These are phyloP conservation scores for Littorina saxatilis DNA, from an alignment of 1,140 invertebrate genomes.

Conservation along the genomic window DNA sequence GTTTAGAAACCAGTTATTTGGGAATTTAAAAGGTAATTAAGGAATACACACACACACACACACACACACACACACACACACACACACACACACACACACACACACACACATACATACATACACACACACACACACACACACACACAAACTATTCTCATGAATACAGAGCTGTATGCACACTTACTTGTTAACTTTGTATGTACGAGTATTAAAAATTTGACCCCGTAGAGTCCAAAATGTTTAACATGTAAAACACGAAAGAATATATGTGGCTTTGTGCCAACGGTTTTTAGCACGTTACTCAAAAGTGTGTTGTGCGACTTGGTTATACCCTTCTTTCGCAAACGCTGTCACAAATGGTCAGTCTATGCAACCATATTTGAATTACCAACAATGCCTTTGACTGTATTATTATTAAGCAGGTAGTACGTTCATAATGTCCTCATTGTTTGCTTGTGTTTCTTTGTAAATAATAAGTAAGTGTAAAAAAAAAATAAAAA, in stretches of 20 bases:
- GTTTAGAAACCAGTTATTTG: neutral
- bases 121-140: conserved; percentile 13
- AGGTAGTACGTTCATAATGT: too few species aligned
- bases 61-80: conserved; percentile 14
- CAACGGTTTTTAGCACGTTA: neutral
- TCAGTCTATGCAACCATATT: too few species aligned
- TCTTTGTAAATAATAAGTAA: too few species aligned
- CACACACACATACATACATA: conserved; percentile 18
- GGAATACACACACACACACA: too few species aligned
- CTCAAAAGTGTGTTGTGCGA: neutral
- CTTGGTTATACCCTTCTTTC: neutral
- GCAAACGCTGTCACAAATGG: neutral
- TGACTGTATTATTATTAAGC: too few species aligned
- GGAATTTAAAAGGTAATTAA: neutral
- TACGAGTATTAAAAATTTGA: neutral
- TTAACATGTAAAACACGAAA: neutral
- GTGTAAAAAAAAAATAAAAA: too few species aligned
- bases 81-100: conserved; percentile 35
- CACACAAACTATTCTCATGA: too few species aligned
- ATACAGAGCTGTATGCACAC: neutral
- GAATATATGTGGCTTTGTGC: neutral
- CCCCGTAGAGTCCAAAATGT: neutral
- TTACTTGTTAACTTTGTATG: neutral
- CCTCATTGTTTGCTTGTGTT: too few species aligned
- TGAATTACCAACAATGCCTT: too few species aligned